These are phyloP conservation scores for Archivesica marissinica DNA, from an alignment of 1,140 invertebrate species.

Conservation along the genomic window DNA sequence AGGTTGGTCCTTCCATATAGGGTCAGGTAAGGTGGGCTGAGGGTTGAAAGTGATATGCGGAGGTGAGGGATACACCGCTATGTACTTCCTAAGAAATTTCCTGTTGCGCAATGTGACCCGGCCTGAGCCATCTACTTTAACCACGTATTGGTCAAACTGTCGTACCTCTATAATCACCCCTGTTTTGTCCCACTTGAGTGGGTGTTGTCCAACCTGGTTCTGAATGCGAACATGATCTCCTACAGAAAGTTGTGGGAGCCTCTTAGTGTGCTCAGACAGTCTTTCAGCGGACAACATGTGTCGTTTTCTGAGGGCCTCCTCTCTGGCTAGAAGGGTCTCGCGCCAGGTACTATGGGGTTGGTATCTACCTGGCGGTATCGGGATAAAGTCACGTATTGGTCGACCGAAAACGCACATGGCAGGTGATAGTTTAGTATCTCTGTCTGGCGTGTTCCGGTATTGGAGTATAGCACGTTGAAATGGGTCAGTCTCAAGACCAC, in stretches of 20 bases:
- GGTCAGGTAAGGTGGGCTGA: too few species aligned
- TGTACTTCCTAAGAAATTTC: too few species aligned
- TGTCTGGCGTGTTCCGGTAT: slow-evolving; percentile 63
- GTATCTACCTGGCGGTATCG: slow-evolving; percentile 59
- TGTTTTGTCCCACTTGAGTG: slow-evolving; percentile 66
- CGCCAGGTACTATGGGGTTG: slow-evolving; percentile 61
- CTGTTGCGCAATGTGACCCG: too few species aligned
- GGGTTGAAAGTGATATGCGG: too few species aligned
- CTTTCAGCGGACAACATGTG: slow-evolving; percentile 59
- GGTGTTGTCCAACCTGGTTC: slow-evolving; percentile 42
- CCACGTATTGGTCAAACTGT: slow-evolving; percentile 69
- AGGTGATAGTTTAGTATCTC: slow-evolving; percentile 56
- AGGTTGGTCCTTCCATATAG: too few species aligned
- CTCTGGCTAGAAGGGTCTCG: slow-evolving; percentile 15
- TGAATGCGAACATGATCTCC: slow-evolving; percentile 60
- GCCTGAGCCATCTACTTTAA: slow-evolving; percentile 66
- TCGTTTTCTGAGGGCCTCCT: slow-evolving; percentile 63
- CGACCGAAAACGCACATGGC: slow-evolving; percentile 52
- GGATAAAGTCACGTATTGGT: slow-evolving; percentile 46
- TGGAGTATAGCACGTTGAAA: slow-evolving; percentile 65
- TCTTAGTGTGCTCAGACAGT: slow-evolving; percentile 64
- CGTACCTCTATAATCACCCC: slow-evolving; percentile 62
- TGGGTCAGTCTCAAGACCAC: slow-evolving; percentile 57
- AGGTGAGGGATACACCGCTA: too few species aligned
- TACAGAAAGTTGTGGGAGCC: slow-evolving; percentile 60